phyloP scores from a whole-genome alignment of 2,113 vertebrate genomes.

The Chauna torquata region DNA sequence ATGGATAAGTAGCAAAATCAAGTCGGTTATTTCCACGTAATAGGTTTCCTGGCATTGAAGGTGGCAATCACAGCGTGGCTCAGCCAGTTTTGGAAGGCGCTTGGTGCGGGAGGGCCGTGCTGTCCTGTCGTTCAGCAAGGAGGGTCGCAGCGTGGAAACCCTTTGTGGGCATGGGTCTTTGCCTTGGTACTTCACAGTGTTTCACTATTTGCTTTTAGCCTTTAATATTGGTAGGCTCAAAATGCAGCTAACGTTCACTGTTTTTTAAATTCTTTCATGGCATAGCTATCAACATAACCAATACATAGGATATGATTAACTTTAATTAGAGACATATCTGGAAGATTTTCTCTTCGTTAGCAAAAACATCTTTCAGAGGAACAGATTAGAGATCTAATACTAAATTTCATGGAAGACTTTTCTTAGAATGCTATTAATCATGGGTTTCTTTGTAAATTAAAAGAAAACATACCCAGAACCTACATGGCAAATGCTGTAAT shows the following conservation, averaged over 20 bases:
- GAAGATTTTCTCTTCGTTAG: neutral
- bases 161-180: accelerated
- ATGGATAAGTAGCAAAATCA: neutral
- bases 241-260: neutral
- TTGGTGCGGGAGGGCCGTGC: too few species aligned
- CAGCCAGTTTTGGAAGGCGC: too few species aligned
- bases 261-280: neutral
- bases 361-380: neutral
- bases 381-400: neutral
- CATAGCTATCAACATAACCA: neutral
- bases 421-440: neutral
- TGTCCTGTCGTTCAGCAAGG: neutral
- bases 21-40: neutral
- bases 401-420: neutral
- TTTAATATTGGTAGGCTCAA: neutral
- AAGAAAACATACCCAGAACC: neutral
- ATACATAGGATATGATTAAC: neutral
- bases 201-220: neutral
- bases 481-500: neutral
- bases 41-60: neutral
- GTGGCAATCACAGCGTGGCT: neutral
- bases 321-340: neutral
- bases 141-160: neutral
- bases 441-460: neutral
- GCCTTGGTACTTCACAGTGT: neutral